These are phyloP conservation scores for Halcyon malimbica DNA, from an alignment of 2,113 vertebrate species.

Conservation along the genomic window DNA sequence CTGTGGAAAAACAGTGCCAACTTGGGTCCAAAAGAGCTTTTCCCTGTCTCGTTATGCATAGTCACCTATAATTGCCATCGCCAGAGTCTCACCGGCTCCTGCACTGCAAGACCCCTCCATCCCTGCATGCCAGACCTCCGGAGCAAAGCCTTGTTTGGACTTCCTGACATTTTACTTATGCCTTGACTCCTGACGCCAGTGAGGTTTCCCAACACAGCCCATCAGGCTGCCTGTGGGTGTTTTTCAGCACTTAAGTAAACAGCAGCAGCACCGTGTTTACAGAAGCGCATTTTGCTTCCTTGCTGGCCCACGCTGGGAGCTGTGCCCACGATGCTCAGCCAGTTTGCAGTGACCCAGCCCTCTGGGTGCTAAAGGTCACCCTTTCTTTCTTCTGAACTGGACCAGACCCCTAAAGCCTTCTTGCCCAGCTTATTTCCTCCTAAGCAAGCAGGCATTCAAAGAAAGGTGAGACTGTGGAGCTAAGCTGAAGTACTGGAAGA, in stretches of 20 bases:
- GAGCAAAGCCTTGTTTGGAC: neutral
- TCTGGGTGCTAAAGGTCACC: neutral
- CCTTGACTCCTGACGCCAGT: neutral
- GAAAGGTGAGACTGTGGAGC: neutral
- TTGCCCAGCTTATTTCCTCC: neutral
- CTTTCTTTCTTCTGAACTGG: neutral
- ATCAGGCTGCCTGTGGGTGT: neutral
- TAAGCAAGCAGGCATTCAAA: neutral
- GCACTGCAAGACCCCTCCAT: neutral
- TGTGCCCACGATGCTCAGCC: fast-evolving
- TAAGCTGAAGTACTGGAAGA: neutral
- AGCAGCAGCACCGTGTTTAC: neutral
- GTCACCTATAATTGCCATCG: fast-evolving
- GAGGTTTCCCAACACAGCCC: neutral
- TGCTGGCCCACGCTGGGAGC: neutral
- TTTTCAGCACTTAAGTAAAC: neutral
- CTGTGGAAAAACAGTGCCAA: fast-evolving
- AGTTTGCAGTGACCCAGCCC: neutral
- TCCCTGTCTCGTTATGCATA: neutral
- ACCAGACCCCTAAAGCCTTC: neutral
- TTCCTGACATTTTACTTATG: neutral
- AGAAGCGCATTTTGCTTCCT: neutral
- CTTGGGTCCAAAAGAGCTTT: neutral
- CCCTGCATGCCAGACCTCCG: neutral
- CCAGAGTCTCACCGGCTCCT: neutral